These are phyloP conservation scores for Okamejei kenojei DNA, from an alignment of 2,797 vertebrate species.

Conservation along the genomic window DNA sequence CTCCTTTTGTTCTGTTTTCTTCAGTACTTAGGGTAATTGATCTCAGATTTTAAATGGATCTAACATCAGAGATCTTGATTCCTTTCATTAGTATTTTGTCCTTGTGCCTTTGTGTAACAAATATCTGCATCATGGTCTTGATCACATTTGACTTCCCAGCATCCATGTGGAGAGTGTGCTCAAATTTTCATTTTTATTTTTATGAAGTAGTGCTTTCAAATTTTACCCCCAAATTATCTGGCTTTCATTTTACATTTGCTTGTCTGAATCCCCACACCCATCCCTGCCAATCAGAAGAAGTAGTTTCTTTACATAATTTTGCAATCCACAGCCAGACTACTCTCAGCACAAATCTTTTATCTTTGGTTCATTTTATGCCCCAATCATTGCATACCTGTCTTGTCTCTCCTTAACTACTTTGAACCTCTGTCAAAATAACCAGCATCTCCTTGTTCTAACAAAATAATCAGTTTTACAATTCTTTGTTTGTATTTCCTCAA, in stretches of 20 bases:
- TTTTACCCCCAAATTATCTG: background rate
- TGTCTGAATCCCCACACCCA: background rate
- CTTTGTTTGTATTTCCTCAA: background rate
- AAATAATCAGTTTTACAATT: background rate
- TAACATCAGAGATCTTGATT: too few relatives aligned
- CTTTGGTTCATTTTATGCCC: background rate
- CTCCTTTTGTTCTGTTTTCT: background rate
- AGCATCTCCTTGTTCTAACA: background rate
- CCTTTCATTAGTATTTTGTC: too few relatives aligned
- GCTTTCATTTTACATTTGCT: background rate
- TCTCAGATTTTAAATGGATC: too few relatives aligned
- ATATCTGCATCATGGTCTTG: background rate
- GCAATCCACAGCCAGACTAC: background rate
- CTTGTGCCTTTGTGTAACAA: background rate
- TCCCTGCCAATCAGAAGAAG: background rate
- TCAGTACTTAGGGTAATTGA: background rate
- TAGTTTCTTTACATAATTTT: background rate
- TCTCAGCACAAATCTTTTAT: background rate
- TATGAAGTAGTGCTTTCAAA: background rate
- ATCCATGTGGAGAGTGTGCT: background rate
- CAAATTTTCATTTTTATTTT: background rate
- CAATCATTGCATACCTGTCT: background rate
- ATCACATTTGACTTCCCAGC: background rate
- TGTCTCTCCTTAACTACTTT: background rate
- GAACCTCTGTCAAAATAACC: background rate